Percentiles rank a stretch among this genome's conserved stretches.
phyloP scores from a whole-genome alignment of 2,797 vertebrate species.

The Coracias cyanogaster region DNA sequence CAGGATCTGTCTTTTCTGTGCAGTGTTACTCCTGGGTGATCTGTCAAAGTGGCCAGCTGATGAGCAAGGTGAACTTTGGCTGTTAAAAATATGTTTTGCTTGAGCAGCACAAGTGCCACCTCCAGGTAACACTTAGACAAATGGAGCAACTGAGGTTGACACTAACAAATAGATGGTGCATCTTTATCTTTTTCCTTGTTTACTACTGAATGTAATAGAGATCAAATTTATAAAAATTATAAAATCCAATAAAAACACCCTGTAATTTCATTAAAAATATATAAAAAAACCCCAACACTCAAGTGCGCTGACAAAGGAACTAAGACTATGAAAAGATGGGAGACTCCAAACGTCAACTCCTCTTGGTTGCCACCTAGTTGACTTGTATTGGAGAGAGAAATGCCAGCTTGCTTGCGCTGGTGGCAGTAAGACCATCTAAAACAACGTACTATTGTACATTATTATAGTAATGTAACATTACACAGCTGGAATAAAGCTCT shows the following conservation, averaged over 20 bases:
- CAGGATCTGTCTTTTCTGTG: neutral
- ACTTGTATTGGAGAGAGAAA: constrained; percentile 10
- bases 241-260: neutral
- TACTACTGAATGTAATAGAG: neutral
- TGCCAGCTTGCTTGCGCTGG: neutral
- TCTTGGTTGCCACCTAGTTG: neutral
- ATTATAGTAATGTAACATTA: neutral
- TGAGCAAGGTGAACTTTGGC: neutral
- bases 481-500: neutral
- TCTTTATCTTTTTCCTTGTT: neutral
- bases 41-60: neutral
- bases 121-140: neutral
- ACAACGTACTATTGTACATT: neutral
- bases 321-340: neutral
- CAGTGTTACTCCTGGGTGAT: too few species aligned
- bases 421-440: neutral
- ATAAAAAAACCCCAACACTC: neutral
- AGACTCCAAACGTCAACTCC: neutral
- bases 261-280: neutral
- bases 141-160: neutral
- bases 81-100: neutral
- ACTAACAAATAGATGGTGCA: neutral
- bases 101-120: neutral
- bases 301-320: neutral
- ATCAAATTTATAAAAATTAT: neutral